Percentiles rank a stretch among this genome's conserved stretches.
Conservation (phyloP, 2,113 vertebrate genomes). For the Regulus satrapa region DNA sequence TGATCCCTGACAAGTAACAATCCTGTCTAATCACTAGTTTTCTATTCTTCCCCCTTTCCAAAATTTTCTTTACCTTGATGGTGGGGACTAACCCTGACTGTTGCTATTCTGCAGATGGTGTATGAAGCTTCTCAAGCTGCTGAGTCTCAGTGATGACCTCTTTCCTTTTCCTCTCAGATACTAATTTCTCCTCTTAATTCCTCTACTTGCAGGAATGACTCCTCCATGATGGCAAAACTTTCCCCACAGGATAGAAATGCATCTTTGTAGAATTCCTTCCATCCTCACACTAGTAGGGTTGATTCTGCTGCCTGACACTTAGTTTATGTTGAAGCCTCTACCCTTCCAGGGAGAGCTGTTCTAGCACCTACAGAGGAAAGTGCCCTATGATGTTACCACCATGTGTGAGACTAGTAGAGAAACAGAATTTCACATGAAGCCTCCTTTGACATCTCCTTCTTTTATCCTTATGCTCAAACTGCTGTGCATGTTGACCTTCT, state of each 20-base stretch:
- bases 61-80: neutral
- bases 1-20: neutral
- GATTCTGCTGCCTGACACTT: neutral
- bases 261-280: neutral
- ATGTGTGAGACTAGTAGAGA: neutral
- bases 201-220: rapidly evolving
- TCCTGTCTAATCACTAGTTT: neutral
- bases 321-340: neutral
- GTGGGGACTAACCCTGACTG: rapidly evolving
- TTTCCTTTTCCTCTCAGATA: neutral
- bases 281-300: neutral
- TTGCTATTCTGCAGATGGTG: neutral
- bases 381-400: neutral
- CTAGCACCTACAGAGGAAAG: neutral
- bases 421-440: neutral
- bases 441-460: neutral
- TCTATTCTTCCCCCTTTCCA: neutral
- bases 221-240: neutral
- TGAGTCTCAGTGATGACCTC: neutral
- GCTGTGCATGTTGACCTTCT: neutral
- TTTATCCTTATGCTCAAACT: neutral
- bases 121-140: neutral
- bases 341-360: neutral
- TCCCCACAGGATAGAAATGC: neutral
- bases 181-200: neutral